A percentile compares a stretch with the other conserved stretches of the same genome.
Evolutionary conservation across 2,797 vertebrate genomes (phyloP).

Genomic region (Adelosebastes latens): DNA sequence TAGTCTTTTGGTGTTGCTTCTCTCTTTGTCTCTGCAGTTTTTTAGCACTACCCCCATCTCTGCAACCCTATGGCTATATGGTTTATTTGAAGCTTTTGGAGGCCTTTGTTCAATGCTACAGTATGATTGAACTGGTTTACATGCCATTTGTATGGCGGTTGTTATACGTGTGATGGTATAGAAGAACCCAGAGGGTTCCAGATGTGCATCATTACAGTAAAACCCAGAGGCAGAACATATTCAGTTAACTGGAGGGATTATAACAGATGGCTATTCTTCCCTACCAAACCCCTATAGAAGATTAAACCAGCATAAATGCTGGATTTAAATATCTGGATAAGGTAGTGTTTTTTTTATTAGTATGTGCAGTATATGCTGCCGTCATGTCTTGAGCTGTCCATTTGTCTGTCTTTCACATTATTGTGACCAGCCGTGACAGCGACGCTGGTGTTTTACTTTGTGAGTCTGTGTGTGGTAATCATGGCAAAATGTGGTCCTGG

Average conservation of each 20-base stretch:
- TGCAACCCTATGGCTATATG: not conserved
- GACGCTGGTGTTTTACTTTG: not conserved
- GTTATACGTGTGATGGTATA: not conserved
- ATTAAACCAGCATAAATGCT: not conserved
- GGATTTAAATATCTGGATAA: not conserved
- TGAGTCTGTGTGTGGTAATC: no score
- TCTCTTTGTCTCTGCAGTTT: constrained; percentile 20
- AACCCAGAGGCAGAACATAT: constrained; percentile 14
- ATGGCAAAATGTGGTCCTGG: not conserved
- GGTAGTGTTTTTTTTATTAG: not conserved
- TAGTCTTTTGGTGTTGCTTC: constrained; percentile 33
- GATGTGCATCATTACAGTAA: constrained; percentile 49
- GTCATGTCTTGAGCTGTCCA: not conserved
- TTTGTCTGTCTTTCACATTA: not conserved
- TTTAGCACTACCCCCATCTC: not conserved
- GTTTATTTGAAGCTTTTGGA: constrained; percentile 6
- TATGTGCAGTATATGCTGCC: not conserved
- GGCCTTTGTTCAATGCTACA: not conserved
- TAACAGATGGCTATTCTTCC: constrained; percentile 19
- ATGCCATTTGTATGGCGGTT: not conserved
- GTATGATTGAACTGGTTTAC: not conserved
- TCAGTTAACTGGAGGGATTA: constrained; percentile 12
- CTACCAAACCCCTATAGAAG: not conserved
- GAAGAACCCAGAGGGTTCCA: constrained; percentile 33
- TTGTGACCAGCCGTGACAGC: not conserved